Base-by-base conservation (phyloP, 2,888 invertebrate species). In the Drosophila bunnanda region DNA sequence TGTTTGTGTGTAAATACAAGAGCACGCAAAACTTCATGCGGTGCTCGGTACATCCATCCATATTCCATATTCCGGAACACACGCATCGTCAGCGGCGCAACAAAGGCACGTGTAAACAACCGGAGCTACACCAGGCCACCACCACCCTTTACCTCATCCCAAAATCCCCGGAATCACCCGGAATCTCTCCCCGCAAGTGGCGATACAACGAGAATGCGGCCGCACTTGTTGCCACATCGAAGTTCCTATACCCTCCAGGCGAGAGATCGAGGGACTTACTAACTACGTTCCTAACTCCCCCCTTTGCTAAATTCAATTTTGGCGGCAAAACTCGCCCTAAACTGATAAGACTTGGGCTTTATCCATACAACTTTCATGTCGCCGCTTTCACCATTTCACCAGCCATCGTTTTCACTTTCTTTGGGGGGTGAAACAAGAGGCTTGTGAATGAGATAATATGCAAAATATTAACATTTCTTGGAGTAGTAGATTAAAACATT, bases 71-170 rank as follows among this genome's bases (percentile, higher is more conserved):
- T 50, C 43, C 66, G 70, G 87, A 84, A 86, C 83, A 84, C 83
- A 84, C 83, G 83, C 83, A 86, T 88, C 87, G 88, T 52, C 50
- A 52, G 50, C 72, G 85, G 85, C 79, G 86, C 82, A 82, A 82
- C 82, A 88, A 86, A 84, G 89, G 83, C 85, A 86, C 89, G 88
- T 88, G 85, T 86, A 86, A 86, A 86, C 85, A 86, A 87, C 79
- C 75, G 77, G 75, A 79, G 76, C 84, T 75, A 83, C 75, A 83
- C 67, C 72, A 80, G 84, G 74, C 65, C 22, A 9, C 44, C 25
- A 43, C 13, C 41, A 25, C 70, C 55, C 25, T 34, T 32, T 20
- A 15, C 34, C 41, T 13, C 20, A 2, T 10, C 28, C 28, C 57
- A 22, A 25, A 30, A 32, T 55, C 38, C 25, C 43, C 20, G 48